Evolutionary conservation across 1,140 invertebrate species (phyloP).

Genomic region (Drosophila biarmipes): DNA sequence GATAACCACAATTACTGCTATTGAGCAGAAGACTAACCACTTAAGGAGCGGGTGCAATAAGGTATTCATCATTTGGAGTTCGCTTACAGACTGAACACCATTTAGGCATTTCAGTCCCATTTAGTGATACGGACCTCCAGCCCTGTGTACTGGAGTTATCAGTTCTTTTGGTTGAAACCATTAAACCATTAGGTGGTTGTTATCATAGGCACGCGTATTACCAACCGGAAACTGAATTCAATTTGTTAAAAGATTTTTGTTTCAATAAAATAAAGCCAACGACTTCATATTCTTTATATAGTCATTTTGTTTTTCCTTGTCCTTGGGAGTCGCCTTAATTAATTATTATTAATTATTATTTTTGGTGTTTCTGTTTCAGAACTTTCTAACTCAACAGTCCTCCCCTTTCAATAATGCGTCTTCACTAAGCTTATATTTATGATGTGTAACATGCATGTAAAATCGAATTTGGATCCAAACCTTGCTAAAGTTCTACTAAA

Average conservation of each 20-base stretch:
- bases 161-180: not conserved
- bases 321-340: too few relatives aligned
- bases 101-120: too few relatives aligned
- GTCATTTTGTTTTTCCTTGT: too few relatives aligned
- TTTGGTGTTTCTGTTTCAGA: too few relatives aligned
- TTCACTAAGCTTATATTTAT: not conserved
- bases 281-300: too few relatives aligned
- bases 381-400: too few relatives aligned
- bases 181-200: too few relatives aligned
- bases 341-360: not conserved
- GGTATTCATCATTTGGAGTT: slow-evolving; percentile 2
- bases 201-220: too few relatives aligned
- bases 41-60: slow-evolving; percentile 7
- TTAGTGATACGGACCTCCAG: not conserved
- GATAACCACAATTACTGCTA: slow-evolving; percentile 13
- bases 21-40: slow-evolving; percentile 5
- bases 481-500: not conserved
- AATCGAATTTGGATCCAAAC: not conserved
- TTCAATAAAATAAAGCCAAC: too few relatives aligned
- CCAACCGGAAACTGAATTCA: too few relatives aligned
- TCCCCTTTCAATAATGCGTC: not conserved
- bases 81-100: not conserved
- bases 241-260: too few relatives aligned
- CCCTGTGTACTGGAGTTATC: not conserved
- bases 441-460: not conserved